A percentile compares a stretch with the other conserved stretches of the same genome.
phyloP scores from a whole-genome alignment of 2,888 invertebrate species.

The Margaritifera margaritifera region DNA sequence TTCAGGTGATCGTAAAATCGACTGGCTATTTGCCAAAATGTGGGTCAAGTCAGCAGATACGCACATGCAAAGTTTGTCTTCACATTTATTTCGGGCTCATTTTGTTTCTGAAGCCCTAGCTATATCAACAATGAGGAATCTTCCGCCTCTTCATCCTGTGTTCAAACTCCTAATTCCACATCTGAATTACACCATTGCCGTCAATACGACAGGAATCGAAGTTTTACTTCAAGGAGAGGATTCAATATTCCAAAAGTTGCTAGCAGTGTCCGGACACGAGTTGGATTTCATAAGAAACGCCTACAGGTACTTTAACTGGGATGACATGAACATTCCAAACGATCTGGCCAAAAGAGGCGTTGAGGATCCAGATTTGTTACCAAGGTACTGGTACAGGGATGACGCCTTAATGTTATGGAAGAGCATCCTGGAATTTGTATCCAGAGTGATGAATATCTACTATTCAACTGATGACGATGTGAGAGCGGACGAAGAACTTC shows the following conservation, averaged over 20 bases:
- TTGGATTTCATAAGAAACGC: conserved; percentile 12
- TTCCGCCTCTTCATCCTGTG: conserved; percentile 34
- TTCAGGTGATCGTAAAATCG: conserved; percentile 25
- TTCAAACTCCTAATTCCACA: conserved; percentile 34
- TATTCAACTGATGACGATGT: conserved; percentile 29
- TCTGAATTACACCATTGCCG: conserved; percentile 25
- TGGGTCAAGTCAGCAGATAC: conserved; percentile 32
- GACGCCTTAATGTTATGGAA: conserved; percentile 32
- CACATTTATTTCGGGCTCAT: conserved; percentile 29
- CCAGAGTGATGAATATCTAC: conserved; percentile 19
- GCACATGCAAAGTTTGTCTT: conserved; percentile 28
- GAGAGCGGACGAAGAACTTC: conserved; percentile 23
- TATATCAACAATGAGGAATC: conserved; percentile 25
- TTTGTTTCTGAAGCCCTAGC: conserved; percentile 29
- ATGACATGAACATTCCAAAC: conserved; percentile 24
- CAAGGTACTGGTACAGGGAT: conserved; percentile 32
- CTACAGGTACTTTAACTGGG: conserved; percentile 21
- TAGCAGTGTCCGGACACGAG: conserved; percentile 23
- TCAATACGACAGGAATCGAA: conserved; percentile 27
- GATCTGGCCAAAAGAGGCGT: conserved; percentile 27
- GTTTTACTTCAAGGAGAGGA: conserved; percentile 26
- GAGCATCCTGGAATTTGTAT: conserved; percentile 17
- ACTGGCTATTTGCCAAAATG: conserved; percentile 35
- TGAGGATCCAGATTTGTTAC: conserved; percentile 23
- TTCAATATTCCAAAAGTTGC: conserved; percentile 25